Conservation (phyloP, 2,888 invertebrate species). For the Hymenopus coronatus region DNA sequence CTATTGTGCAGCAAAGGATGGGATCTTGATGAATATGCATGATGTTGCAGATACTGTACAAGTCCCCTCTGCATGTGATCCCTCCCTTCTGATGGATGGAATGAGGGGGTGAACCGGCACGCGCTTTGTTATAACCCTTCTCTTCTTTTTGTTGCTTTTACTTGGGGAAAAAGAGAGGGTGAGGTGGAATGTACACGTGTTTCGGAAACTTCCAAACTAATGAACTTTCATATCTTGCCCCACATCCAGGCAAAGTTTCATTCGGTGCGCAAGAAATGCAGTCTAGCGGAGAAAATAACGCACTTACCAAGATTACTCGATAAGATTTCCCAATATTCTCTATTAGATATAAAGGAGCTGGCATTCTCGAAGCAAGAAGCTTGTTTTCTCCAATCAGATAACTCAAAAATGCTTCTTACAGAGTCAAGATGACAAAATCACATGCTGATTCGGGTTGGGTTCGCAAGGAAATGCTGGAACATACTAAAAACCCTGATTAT, state of each 20-base stretch:
- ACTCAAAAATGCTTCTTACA: too few relatives aligned
- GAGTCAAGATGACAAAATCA: too few relatives aligned
- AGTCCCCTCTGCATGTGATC: background rate
- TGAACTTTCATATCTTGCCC: background rate
- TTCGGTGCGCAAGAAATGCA: background rate
- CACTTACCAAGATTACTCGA: background rate
- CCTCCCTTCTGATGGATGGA: background rate
- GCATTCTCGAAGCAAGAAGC: too few relatives aligned
- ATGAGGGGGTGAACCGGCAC: background rate
- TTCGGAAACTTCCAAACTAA: background rate
- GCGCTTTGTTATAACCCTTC: background rate
- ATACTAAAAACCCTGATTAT: too few relatives aligned
- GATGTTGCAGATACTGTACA: slow-evolving; percentile 1
- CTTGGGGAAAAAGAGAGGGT: background rate
- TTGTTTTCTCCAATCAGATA: too few relatives aligned
- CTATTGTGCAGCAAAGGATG: slow-evolving; percentile 7
- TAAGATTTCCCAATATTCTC: background rate
- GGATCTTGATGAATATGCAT: slow-evolving; percentile 9
- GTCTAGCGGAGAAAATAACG: background rate
- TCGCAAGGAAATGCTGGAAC: too few relatives aligned
- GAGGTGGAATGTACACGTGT: background rate
- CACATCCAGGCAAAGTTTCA: background rate
- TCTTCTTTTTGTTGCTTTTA: background rate
- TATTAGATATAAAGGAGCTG: too few relatives aligned
- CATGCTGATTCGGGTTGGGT: too few relatives aligned